A percentile compares a stretch with the other conserved stretches of the same genome.
Conservation (phyloP, 1,140 invertebrate genomes). For the Saccostrea cuccullata region DNA sequence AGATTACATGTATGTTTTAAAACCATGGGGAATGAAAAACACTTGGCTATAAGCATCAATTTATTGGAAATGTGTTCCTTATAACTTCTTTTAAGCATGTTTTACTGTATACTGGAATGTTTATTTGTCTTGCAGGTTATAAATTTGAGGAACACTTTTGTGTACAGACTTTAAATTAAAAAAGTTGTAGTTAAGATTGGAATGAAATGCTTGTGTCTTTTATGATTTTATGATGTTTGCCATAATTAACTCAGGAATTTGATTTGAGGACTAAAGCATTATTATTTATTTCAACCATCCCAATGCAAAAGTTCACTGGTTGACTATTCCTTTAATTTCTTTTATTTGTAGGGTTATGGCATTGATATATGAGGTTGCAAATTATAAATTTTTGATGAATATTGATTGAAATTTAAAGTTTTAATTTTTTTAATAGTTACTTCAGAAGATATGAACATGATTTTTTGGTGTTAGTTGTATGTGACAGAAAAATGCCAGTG, state of each 20-base stretch:
- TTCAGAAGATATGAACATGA: too few species aligned
- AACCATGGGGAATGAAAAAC: too few species aligned
- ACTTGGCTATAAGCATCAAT: too few species aligned
- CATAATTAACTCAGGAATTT: constrained; percentile 3
- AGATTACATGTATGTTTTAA: too few species aligned
- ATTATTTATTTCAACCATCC: neutral
- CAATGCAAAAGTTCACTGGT: neutral
- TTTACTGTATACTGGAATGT: neutral
- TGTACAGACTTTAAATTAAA: neutral
- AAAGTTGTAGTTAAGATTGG: neutral
- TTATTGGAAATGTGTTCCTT: too few species aligned
- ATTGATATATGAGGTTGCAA: neutral
- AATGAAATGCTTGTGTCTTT: neutral
- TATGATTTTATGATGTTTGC: neutral
- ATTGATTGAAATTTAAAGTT: neutral
- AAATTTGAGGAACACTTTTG: neutral
- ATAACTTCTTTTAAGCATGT: too few species aligned
- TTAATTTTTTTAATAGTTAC: neutral
- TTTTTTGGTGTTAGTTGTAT: too few species aligned
- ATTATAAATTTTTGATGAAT: neutral
- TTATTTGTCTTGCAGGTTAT: neutral
- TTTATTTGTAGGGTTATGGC: neutral
- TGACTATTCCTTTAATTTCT: neutral
- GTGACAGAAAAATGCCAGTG: too few species aligned
- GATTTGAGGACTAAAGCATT: neutral